Base-by-base conservation (phyloP, 2,113 vertebrate genomes). In the Hyperoodon ampullatus region DNA sequence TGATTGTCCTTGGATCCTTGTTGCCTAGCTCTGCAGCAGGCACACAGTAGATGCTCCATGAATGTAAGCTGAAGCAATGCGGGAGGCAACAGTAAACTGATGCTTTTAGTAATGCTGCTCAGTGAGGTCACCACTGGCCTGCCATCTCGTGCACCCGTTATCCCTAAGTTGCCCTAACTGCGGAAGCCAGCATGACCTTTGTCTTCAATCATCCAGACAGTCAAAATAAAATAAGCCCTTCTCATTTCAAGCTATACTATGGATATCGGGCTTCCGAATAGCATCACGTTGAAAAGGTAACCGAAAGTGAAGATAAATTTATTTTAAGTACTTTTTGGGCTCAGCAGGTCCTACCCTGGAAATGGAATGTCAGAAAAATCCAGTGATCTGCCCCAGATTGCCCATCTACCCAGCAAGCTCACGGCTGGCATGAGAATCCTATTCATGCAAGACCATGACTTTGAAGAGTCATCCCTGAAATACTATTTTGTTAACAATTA, bases 401-500 rank as follows among this genome's bases (percentile, higher is more conserved):
- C 28, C 77, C 18, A 33, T 18, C 33, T 15, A 58, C 42, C 61
- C 63, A 82, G 39, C 9, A 60, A 71, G 68, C 58, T 11, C 21
- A 55, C 3, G 23, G 3, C 60, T 71, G 33, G 14, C 21, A 39
- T 12, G 42, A 93, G 68, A 96, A 87, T 44, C 7, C 33, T 39
- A 63, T 60, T 66, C 47, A 42, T 4, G 28, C 42, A 71, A 88
- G 13, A 70, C 21, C 28, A 16, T 13, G 35, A 58, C 81, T 95
- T 88, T 75, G 84, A 96, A 92, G 30, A 92, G 23, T 86, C 53
- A 88, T 53, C 58, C 65, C 70, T 33, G 28, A 92, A 75, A 72
- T 81, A 58, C 13, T 39, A 28, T 77, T 84, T 55, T 61, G 58
- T 33, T 60, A 91, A 75, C 44, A 84, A 55, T 33, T 66, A 66